Percentiles rank a stretch among this genome's conserved stretches.
phyloP scores from a whole-genome alignment of 2,797 vertebrate species.

The Melanogrammus aeglefinus region DNA sequence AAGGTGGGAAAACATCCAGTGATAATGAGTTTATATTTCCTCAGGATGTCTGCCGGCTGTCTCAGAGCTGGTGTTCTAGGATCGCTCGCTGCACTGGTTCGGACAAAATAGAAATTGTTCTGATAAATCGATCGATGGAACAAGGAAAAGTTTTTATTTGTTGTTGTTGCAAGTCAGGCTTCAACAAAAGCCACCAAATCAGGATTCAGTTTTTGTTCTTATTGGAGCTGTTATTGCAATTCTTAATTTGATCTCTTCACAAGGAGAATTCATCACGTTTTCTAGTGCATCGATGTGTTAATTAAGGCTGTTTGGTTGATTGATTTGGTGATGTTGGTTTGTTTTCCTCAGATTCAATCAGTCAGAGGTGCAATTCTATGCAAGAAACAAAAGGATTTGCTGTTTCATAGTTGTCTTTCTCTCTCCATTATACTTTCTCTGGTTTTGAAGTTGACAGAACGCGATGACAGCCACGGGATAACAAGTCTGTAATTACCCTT shows the following conservation, averaged over 20 bases:
- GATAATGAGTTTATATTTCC: background rate
- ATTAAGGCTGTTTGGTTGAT: background rate
- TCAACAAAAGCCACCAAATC: background rate
- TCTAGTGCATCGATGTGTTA: background rate
- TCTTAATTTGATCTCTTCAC: background rate
- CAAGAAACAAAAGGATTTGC: background rate
- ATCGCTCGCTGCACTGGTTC: background rate
- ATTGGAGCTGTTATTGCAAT: background rate
- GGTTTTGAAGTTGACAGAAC: background rate
- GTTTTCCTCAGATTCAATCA: background rate
- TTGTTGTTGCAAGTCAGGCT: background rate
- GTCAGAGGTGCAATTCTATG: constrained; percentile 2
- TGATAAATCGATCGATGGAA: background rate
- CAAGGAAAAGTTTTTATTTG: background rate
- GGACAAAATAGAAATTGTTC: background rate
- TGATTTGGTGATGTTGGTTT: background rate
- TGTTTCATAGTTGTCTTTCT: background rate
- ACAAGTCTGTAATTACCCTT: background rate
- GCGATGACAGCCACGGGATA: background rate
- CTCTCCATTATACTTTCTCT: background rate
- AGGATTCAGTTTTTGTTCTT: background rate
- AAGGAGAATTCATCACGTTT: background rate
- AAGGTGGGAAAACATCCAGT: background rate
- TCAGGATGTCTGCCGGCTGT: background rate
- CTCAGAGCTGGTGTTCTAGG: background rate